A percentile compares a stretch with the other conserved stretches of the same genome.
These are phyloP conservation scores for Drosophila parabipectinata DNA, from an alignment of 1,140 invertebrate genomes.

Conservation along the genomic window DNA sequence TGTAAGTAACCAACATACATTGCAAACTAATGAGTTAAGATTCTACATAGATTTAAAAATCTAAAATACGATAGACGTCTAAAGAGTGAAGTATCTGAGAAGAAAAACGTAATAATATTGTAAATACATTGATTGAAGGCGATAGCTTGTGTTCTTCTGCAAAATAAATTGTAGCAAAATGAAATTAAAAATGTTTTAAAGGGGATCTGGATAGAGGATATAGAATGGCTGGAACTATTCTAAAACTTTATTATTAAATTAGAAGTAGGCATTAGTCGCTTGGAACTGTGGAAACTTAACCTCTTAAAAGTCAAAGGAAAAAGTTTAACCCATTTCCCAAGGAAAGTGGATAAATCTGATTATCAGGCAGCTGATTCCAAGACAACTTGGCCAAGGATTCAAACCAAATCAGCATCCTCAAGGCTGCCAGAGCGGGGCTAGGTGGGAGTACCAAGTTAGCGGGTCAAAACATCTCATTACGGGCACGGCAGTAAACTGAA, in stretches of 20 bases:
- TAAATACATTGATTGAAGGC: constrained; percentile 54
- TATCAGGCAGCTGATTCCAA: constrained; percentile 50
- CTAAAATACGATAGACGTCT: constrained; percentile 59
- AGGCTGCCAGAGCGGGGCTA: constrained; percentile 30
- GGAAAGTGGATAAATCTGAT: constrained; percentile 45
- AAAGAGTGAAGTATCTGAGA: constrained; percentile 30
- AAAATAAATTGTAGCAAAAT: constrained; percentile 48
- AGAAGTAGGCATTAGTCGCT: constrained; percentile 11
- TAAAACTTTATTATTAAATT: neutral
- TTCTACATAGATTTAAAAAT: constrained; percentile 37
- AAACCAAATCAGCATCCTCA: constrained; percentile 51
- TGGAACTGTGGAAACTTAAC: constrained; percentile 27
- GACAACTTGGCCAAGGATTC: constrained; percentile 54
- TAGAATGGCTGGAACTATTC: too few species aligned
- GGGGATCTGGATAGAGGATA: too few species aligned
- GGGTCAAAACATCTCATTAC: constrained; percentile 77
- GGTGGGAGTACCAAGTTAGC: constrained; percentile 59
- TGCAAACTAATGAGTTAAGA: constrained; percentile 29
- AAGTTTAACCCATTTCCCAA: constrained; percentile 52
- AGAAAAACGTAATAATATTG: constrained; percentile 47
- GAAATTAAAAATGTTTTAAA: neutral
- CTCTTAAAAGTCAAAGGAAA: constrained; percentile 29
- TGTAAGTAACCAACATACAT: constrained; percentile 46
- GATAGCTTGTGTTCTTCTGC: constrained; percentile 43
- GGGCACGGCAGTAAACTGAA: constrained; percentile 60